Conservation (phyloP, 2,797 vertebrate species). For the Anas acuta region DNA sequence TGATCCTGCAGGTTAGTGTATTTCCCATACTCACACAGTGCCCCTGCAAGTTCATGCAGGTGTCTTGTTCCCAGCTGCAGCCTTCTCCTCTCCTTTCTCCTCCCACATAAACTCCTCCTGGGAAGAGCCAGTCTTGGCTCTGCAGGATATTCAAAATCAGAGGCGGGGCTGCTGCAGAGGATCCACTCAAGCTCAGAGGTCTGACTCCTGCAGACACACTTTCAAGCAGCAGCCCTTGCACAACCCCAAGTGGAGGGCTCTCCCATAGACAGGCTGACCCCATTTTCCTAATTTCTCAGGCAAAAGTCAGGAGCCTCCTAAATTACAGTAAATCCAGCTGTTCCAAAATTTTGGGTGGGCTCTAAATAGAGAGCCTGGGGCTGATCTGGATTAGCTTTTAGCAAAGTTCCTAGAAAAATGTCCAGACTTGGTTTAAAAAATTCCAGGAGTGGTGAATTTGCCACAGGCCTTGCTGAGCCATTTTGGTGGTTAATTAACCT, state of each 20-base stretch:
- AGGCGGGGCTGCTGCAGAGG: neutral
- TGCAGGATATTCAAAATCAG: neutral
- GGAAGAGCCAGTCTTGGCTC: neutral
- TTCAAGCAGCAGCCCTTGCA: neutral
- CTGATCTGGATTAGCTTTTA: conserved; percentile 4
- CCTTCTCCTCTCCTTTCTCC: neutral
- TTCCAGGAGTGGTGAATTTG: neutral
- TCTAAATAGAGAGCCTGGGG: neutral
- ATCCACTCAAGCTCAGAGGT: neutral
- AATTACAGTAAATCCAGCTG: neutral
- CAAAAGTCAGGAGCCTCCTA: neutral
- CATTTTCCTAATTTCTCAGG: neutral
- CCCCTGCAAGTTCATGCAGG: neutral
- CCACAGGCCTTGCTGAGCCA: neutral
- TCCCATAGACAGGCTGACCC: neutral
- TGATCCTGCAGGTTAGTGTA: neutral
- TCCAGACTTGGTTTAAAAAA: neutral
- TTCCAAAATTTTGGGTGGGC: neutral
- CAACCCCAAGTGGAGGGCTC: neutral
- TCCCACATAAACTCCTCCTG: neutral
- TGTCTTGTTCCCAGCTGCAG: neutral
- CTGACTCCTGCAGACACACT: neutral
- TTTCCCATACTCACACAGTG: neutral
- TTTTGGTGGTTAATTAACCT: neutral
- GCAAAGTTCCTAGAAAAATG: conserved; percentile 22